phyloP scores from a whole-genome alignment of 1,140 invertebrate species.

The Stenopsyche tienmushanensis region DNA sequence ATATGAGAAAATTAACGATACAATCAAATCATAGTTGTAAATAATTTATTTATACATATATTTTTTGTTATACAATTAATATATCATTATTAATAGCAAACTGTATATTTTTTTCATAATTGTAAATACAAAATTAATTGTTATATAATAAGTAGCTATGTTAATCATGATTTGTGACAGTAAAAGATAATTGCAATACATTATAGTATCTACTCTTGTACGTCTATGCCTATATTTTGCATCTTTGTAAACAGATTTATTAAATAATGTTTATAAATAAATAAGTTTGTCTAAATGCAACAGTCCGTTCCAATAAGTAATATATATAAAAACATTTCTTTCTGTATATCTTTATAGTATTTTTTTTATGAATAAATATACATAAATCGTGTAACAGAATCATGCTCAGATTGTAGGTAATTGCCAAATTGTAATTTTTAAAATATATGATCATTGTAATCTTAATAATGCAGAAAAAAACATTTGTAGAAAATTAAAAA shows the following conservation, averaged over 20 bases:
- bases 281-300: conserved; percentile 27
- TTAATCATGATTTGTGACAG: conserved; percentile 12
- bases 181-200: conserved; percentile 13
- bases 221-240: conserved; percentile 6
- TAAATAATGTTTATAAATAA: too few species aligned
- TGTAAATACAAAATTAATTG: conserved; percentile 15
- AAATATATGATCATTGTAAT: too few species aligned
- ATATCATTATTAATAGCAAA: conserved; percentile 7
- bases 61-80: conserved; percentile 25
- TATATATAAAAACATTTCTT: too few species aligned
- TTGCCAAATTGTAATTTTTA: too few species aligned
- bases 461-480: too few species aligned
- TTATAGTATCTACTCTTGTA: neutral
- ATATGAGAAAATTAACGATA: conserved; percentile 25
- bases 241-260: conserved; percentile 32
- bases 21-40: conserved; percentile 41
- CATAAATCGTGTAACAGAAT: too few species aligned
- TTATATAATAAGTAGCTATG: conserved; percentile 25
- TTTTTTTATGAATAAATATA: too few species aligned
- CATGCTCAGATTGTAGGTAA: too few species aligned
- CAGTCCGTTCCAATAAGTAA: conserved; percentile 35
- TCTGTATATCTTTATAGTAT: too few species aligned
- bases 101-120: conserved; percentile 22
- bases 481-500: too few species aligned
- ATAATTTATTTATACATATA: conserved; percentile 30